Base-by-base conservation (phyloP, 2,113 vertebrate species). In the Xiphophorus hellerii region DNA sequence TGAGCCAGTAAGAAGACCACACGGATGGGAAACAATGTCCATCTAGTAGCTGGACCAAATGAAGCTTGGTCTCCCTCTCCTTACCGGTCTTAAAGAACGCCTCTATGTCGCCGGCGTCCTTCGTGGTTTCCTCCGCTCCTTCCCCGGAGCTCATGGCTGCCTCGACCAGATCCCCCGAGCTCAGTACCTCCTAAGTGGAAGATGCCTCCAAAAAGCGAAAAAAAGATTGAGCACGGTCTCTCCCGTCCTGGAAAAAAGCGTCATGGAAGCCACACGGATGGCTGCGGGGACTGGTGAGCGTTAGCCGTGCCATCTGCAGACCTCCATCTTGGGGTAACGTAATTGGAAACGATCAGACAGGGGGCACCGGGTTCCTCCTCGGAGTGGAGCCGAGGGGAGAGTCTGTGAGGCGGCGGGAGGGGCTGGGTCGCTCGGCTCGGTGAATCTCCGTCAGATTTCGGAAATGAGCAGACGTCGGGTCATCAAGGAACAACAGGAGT, bases 81-180 rank as follows among this genome's bases (percentile, higher is more conserved):
- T 5, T 92, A 98, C 97, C 97, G 72, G 96, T 95, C 94, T 96
- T 96, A 85, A 96, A 96, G 89, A 97, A 96, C 87, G 96, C 95
- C 87, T 95, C 93, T 91, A 96, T 95, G 91, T 98, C 97, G 90
- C 96, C 93, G 88, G 95, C 94, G 94, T 98, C 97, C 95, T 97
- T 98, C 92, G 96, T 94, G 39, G 96, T 94, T 90, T 98, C 97
- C 84, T 97, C 97, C 64, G 95, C 93, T 89, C 94, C 96, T 91
- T 98, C 97, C 83, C 95, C 96, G 82, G 95, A 96, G 93, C 95
- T 96, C 95, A 94, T 96, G 95, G 94, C 94, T 94, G 93, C 91
- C 82, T 84, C 76, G 78, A 89, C 74, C 83, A 85, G 80, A 77
- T 74, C 5, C 81, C 54, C 54, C 82, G 81, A 87, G 84, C 86